These are phyloP conservation scores for Drosophila lowei DNA, from an alignment of 1,140 invertebrate genomes.

Conservation along the genomic window DNA sequence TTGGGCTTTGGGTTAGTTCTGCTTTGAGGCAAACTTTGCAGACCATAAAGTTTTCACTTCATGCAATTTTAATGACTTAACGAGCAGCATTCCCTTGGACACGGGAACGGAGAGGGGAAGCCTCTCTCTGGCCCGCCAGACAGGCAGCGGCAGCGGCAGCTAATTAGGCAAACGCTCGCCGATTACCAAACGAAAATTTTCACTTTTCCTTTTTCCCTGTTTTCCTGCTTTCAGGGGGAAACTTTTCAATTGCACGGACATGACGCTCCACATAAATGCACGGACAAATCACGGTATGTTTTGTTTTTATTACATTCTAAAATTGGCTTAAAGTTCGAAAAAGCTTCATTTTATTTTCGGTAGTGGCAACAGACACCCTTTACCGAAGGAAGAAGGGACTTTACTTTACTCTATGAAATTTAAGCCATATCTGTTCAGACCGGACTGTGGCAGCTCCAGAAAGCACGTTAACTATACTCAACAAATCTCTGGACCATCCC, in stretches of 20 bases:
- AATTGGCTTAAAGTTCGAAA: too few species aligned
- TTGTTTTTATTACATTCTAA: background rate
- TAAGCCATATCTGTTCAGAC: background rate
- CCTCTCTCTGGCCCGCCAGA: conserved; percentile 3
- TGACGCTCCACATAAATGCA: conserved; percentile 11
- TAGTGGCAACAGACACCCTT: background rate
- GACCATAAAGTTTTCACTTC: conserved; percentile 81
- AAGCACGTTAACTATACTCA: too few species aligned
- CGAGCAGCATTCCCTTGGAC: conserved; percentile 69
- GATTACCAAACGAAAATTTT: conserved; percentile 66
- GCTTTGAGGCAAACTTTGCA: conserved; percentile 79
- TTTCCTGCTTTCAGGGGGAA: conserved; percentile 11
- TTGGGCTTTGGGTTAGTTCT: conserved; percentile 38
- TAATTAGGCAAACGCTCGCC: conserved; percentile 71
- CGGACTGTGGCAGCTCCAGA: too few species aligned
- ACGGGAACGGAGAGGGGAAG: conserved; percentile 19
- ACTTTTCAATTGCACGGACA: conserved; percentile 21
- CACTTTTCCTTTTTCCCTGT: conserved; percentile 60
- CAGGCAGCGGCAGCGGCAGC: conserved; percentile 65
- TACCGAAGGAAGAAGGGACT: background rate
- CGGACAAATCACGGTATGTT: background rate
- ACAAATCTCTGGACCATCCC: too few species aligned
- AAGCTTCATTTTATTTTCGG: too few species aligned
- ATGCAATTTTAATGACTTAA: conserved; percentile 81
- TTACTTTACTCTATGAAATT: background rate